Evolutionary conservation across 2,888 invertebrate genomes (phyloP).

Genomic region (Chloromyia formosa): DNA sequence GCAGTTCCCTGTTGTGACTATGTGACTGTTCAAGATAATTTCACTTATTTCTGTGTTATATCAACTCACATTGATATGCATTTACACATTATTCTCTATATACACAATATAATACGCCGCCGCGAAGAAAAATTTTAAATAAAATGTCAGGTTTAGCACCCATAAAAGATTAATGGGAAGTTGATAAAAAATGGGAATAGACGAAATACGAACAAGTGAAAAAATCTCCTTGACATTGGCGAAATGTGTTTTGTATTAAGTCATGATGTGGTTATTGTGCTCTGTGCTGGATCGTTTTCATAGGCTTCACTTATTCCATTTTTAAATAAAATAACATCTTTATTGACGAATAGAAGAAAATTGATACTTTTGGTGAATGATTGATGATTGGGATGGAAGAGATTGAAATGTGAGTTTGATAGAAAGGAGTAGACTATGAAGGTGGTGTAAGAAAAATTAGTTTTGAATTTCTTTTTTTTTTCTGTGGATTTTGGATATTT

Average conservation of each 20-base stretch:
- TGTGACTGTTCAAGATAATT: conserved; percentile 32
- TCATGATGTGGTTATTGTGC: conserved; percentile 12
- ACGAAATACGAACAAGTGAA: not conserved
- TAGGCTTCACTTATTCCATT: not conserved
- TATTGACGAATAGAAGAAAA: not conserved
- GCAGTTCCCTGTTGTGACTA: not conserved
- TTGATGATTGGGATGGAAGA: too few relatives aligned
- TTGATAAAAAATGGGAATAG: conserved; percentile 32
- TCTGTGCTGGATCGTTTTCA: not conserved
- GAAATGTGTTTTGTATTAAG: not conserved
- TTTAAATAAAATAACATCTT: not conserved
- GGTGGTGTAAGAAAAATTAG: too few relatives aligned
- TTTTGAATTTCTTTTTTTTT: too few relatives aligned
- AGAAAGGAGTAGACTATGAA: too few relatives aligned
- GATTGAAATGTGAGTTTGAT: too few relatives aligned
- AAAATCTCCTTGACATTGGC: conserved; percentile 1
- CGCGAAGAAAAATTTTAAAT: conserved; percentile 22
- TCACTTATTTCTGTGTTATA: conserved; percentile 4
- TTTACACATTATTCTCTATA: too few relatives aligned
- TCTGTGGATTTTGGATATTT: too few relatives aligned
- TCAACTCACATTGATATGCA: not conserved
- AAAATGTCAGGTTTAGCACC: conserved; percentile 31
- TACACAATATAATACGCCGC: too few relatives aligned
- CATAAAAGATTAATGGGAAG: conserved; percentile 37
- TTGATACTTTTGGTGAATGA: too few relatives aligned